These are phyloP conservation scores for Clarias fuscus DNA, from an alignment of 2,797 vertebrate genomes.

Conservation along the genomic window DNA sequence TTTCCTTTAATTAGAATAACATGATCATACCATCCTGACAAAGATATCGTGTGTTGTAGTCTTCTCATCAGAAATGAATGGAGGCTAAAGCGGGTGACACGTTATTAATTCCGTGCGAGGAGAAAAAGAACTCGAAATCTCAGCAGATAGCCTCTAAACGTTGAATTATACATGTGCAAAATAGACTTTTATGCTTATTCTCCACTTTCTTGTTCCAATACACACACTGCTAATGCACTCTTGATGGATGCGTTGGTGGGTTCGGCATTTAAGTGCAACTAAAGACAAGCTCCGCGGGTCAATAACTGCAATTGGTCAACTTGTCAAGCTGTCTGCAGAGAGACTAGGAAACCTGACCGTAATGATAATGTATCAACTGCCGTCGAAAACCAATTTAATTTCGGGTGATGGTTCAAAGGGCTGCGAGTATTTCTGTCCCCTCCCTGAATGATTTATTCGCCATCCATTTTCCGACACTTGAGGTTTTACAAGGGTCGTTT, in stretches of 20 bases:
- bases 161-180: constrained; percentile 74
- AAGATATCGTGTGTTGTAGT: constrained; percentile 67
- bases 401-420: constrained; percentile 49
- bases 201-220: constrained; percentile 62
- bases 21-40: constrained; percentile 59
- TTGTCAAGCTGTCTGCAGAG: constrained; percentile 42
- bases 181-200: constrained; percentile 65
- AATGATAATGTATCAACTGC: constrained; percentile 48
- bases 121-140: constrained; percentile 67
- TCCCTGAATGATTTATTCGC: constrained; percentile 76
- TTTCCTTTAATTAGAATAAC: constrained; percentile 65
- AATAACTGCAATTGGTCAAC: constrained; percentile 49
- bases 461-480: constrained; percentile 70
- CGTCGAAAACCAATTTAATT: constrained; percentile 38
- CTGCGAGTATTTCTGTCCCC: constrained; percentile 62
- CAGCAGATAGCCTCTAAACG: constrained; percentile 63
- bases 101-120: constrained; percentile 69
- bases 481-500: constrained; percentile 64
- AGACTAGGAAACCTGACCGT: constrained; percentile 38
- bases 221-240: constrained; percentile 71
- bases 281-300: constrained; percentile 42
- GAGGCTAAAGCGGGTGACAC: constrained; percentile 61
- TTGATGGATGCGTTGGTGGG: constrained; percentile 70
- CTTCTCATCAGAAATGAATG: constrained; percentile 58
- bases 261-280: constrained; percentile 54